Conservation (phyloP, 2,888 invertebrate genomes). For the Cordilura impudica region DNA sequence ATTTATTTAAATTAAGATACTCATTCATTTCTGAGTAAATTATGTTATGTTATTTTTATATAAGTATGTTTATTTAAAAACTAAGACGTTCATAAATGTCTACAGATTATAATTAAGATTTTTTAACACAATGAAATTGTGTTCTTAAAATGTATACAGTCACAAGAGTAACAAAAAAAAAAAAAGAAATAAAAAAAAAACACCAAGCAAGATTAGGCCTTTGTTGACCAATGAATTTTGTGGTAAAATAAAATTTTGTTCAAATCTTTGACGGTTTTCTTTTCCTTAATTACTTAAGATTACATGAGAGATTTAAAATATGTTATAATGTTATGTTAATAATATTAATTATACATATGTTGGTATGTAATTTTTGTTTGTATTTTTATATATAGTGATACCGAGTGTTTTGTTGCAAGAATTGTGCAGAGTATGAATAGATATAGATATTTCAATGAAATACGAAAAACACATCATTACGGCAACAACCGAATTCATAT, state of each 20-base stretch:
- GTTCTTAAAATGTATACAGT: constrained; percentile 39
- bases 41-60: constrained; percentile 5
- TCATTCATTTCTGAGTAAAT: constrained; percentile 47
- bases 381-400: neutral
- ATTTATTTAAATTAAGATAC: constrained; percentile 57
- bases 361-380: neutral
- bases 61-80: constrained; percentile 30
- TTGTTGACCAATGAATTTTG: neutral
- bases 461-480: neutral
- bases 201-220: constrained; percentile 25
- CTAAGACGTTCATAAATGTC: constrained; percentile 34
- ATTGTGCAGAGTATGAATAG: neutral
- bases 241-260: neutral
- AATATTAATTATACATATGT: neutral
- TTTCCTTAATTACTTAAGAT: neutral
- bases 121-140: constrained; percentile 30
- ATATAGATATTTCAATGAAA: neutral
- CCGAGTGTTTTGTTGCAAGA: neutral
- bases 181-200: constrained; percentile 12
- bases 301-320: neutral
- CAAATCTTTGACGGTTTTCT: neutral
- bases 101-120: constrained; percentile 37
- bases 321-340: neutral
- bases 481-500: neutral
- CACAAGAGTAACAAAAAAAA: constrained; percentile 7